Percentiles rank a stretch among this genome's conserved stretches.
Conservation (phyloP, 2,113 vertebrate genomes). For the Dolichallabes microphthalmus region DNA sequence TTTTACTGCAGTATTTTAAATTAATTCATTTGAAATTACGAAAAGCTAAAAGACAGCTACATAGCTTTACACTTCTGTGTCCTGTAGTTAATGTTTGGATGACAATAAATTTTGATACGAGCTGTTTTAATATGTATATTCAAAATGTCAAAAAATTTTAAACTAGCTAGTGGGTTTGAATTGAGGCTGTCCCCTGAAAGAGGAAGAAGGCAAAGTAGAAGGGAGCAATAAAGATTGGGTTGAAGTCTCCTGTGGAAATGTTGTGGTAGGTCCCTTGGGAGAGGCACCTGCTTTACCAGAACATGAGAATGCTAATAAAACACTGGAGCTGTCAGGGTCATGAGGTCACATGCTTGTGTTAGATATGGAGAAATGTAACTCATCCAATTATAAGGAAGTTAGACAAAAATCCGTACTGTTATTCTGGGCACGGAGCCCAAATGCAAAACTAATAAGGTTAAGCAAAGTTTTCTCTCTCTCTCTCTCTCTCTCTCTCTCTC, state of each 20-base stretch:
- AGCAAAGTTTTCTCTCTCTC: conserved; percentile 56
- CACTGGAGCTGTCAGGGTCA: conserved; percentile 68
- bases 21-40: neutral
- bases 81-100: neutral
- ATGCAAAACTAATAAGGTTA: conserved; percentile 82
- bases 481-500: conserved; percentile 24
- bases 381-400: conserved; percentile 77
- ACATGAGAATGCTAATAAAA: conserved; percentile 76
- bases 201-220: neutral
- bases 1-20: neutral
- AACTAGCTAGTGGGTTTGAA: neutral
- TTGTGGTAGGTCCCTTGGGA: conserved; percentile 40
- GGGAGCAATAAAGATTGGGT: conserved; percentile 4
- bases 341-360: conserved; percentile 74
- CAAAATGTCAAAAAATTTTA: neutral
- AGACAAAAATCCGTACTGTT: conserved; percentile 77
- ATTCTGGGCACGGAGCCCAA: conserved; percentile 74
- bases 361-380: conserved; percentile 81
- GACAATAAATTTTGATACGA: neutral
- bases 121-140: neutral
- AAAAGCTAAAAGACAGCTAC: conserved; percentile 1
- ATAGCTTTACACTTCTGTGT: neutral
- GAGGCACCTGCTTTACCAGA: conserved; percentile 69
- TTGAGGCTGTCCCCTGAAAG: neutral
- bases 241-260: conserved; percentile 13